Evolutionary conservation across 2,888 invertebrate genomes (phyloP).

Genomic region (Julus scandinavius): DNA sequence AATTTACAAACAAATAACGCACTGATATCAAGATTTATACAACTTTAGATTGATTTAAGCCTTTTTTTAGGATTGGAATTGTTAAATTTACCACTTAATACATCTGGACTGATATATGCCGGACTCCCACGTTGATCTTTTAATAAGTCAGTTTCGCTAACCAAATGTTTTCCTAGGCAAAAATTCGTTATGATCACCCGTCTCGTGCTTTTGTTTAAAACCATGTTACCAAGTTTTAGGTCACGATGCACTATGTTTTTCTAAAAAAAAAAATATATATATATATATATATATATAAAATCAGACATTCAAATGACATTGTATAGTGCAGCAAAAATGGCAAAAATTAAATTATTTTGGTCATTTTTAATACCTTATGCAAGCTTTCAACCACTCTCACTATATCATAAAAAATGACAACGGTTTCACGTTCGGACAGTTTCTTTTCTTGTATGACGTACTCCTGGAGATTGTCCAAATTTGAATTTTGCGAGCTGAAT

Average conservation of each 20-base stretch:
- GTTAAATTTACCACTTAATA: slow-evolving; percentile 71
- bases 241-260: slow-evolving; percentile 82
- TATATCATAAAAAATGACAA: slow-evolving; percentile 79
- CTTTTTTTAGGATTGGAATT: too few species aligned
- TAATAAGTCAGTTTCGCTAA: slow-evolving; percentile 77
- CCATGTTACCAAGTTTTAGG: slow-evolving; percentile 80
- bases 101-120: slow-evolving; percentile 84
- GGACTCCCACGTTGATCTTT: slow-evolving; percentile 83
- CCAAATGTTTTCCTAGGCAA: slow-evolving; percentile 79
- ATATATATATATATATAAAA: background rate
- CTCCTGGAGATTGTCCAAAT: slow-evolving; percentile 76
- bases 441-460: slow-evolving; percentile 82
- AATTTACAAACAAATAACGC: background rate
- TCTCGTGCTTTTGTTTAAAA: slow-evolving; percentile 75
- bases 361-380: slow-evolving; percentile 71
- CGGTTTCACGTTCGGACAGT: slow-evolving; percentile 77
- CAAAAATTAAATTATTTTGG: background rate
- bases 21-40: too few species aligned
- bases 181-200: slow-evolving; percentile 79
- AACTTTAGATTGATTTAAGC: too few species aligned
- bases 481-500: slow-evolving; percentile 68
- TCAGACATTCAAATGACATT: background rate
- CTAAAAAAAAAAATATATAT: slow-evolving; percentile 66
- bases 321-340: background rate
- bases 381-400: slow-evolving; percentile 78